phyloP scores from a whole-genome alignment of 2,888 invertebrate genomes.

The Thereva unica region DNA sequence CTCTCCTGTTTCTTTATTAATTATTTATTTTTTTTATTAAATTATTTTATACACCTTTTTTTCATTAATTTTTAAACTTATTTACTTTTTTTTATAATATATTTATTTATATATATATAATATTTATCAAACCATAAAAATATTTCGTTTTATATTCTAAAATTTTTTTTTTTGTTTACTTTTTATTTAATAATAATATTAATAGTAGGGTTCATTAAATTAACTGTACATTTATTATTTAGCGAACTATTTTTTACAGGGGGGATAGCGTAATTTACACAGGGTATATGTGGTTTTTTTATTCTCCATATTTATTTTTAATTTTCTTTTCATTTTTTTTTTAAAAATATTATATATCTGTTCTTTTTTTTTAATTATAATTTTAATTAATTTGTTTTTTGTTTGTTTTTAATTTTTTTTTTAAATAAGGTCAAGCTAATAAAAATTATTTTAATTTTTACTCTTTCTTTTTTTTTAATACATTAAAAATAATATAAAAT shows the following conservation, averaged over 20 bases:
- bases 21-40: slow-evolving; percentile 15
- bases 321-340: too few relatives aligned
- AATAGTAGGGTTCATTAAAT: slow-evolving; percentile 23
- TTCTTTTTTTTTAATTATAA: too few relatives aligned
- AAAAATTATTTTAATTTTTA: slow-evolving; percentile 20
- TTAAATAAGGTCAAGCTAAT: slow-evolving; percentile 32
- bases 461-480: too few relatives aligned
- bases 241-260: slow-evolving; percentile 30
- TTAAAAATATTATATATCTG: too few relatives aligned
- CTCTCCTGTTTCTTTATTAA: too few relatives aligned
- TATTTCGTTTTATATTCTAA: slow-evolving; percentile 30
- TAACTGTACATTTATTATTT: slow-evolving; percentile 31
- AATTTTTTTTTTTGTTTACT: slow-evolving; percentile 24
- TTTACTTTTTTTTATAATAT: slow-evolving; percentile 11
- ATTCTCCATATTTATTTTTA: slow-evolving; percentile 14
- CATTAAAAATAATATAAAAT: slow-evolving; percentile 26
- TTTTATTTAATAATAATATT: slow-evolving; percentile 1
- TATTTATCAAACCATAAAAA: slow-evolving; percentile 16
- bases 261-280: slow-evolving; percentile 30
- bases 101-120: slow-evolving; percentile 7
- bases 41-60: slow-evolving; percentile 27
- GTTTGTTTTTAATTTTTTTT: not conserved
- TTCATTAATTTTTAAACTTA: slow-evolving; percentile 4
- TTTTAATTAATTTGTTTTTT: too few relatives aligned
- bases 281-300: slow-evolving; percentile 8